Base-by-base conservation (phyloP, 2,888 invertebrate genomes). In the Sminthurinus aureus region DNA sequence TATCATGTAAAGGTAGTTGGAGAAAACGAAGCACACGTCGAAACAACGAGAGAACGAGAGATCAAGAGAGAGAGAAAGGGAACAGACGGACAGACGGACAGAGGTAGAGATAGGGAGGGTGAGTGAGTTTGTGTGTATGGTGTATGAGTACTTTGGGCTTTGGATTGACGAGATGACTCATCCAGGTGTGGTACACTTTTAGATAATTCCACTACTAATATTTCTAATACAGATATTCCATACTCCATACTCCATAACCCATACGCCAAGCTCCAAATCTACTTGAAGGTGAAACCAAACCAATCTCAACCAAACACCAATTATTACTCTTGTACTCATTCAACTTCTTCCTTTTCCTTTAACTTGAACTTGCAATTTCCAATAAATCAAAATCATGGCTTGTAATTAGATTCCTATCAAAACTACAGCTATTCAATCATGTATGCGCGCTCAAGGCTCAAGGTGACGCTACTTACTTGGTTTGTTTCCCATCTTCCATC, bases 161-260 rank as follows among this genome's bases (percentile, higher is more conserved):
- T 0, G 52, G 52, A 26, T 4, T 38, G 3, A 20, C 15, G 79
- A 50, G 79, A 84, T 87, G 87, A 87, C 81, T 87, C 87, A 87
- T 87, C 86, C 87, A 87, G 87, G 87, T 87, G 87, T 85, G 85
- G 86, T 85, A 58, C 64, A 66, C 64, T 15, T 71, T 13, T 26
- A 26, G 38, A 38, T 38, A 38, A 38, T 38, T 38, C 38, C 38
- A 38, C 38, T 38, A 38, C 38, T 4, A n/a, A n/a, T n/a, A 38
- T 6, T 38, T 38, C 3, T 38, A 38, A 38, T 66, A n/a, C n/a
- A n/a, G n/a, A n/a, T n/a, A 20, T 78, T 78, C 20, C 20, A 66
- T 66, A 78, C 64, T 78, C 78, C 66, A 38, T 4, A 38, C 1
- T 38, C 38, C 38, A 38, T 4, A 38, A 38, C n/a, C n/a, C n/a